phyloP scores from a whole-genome alignment of 1,140 invertebrate genomes.

The Calycopis cecrops region DNA sequence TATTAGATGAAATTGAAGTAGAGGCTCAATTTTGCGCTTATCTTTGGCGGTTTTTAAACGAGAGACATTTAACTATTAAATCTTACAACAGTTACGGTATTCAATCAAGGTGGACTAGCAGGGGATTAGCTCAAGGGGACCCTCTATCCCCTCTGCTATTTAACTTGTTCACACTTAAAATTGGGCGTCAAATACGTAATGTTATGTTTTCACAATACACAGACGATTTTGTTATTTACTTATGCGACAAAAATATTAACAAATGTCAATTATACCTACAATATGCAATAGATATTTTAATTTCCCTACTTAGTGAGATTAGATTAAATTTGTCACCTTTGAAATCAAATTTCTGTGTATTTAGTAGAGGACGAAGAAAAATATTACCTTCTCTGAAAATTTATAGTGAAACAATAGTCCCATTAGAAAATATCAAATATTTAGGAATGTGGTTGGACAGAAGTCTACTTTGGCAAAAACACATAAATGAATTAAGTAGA shows the following conservation, averaged over 20 bases:
- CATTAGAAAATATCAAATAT: conserved; percentile 5
- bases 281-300: background rate
- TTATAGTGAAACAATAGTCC: background rate
- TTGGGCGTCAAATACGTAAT: background rate
- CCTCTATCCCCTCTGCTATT: background rate
- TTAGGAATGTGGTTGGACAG: conserved; percentile 12
- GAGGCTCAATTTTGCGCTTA: conserved; percentile 12
- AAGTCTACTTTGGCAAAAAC: conserved; percentile 8
- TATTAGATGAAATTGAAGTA: conserved; percentile 9
- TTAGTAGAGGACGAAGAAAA: conserved; percentile 3
- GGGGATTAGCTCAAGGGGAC: conserved; percentile 12
- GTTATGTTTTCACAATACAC: conserved; percentile 9
- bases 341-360: conserved; percentile 10
- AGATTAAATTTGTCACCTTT: background rate
- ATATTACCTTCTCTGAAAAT: background rate
- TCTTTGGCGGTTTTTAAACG: conserved; percentile 1
- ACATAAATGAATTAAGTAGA: conserved; percentile 9
- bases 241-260: background rate
- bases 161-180: background rate
- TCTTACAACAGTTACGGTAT: background rate
- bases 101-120: background rate
- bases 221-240: conserved; percentile 11
- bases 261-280: background rate
- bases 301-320: background rate
- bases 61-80: conserved; percentile 4